Evolutionary conservation across 2,797 vertebrate species (phyloP), one percentile per base, ranked within the genome.

Genomic region (Tachyglossus aculeatus): DNA sequence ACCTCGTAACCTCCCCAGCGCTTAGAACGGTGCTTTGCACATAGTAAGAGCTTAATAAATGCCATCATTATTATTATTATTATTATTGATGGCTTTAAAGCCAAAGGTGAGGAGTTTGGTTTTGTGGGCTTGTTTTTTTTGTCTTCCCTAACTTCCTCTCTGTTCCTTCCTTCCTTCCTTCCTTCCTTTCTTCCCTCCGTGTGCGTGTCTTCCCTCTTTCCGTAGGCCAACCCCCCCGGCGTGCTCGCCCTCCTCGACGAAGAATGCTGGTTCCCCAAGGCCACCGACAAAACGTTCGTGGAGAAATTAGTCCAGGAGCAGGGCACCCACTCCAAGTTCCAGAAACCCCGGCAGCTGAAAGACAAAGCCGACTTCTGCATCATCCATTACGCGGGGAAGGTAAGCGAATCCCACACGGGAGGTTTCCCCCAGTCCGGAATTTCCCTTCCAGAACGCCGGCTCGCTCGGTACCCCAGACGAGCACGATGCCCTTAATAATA

Each of bases 191-290:
- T 39, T 5, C 9, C 27, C 19, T 65, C 15, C 27, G 25, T 25
- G 6, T 33, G 8, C 15, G 47, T 34, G 11, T 14, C 22, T n/a
- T 32, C 29, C 21, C 38, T 51, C 12, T 40, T 52, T 25, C 21
- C 24, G 12, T 86, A 99, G 98, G 95, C 98, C 38, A 98, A 94
- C 61, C 97, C 98, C 34, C 98, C 98, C 2, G 98, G 98, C 21
- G 96, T 99, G 64, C 86, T 99, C 34, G 97, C 98, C 19, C 87
- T 99, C 67, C 86, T 99, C 91, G 98, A 99, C 73, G 98, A 99
- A 83, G 98, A 99, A 80, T 99, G 98, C 88, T 99, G 98, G 98
- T 99, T 99, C 67, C 98, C 98, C 10, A 99, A 99, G 89, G 98
- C 98, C 76, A 99, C 97, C 8, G 98, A 99, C 87, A 98, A 97